Percentiles rank a stretch among this genome's conserved stretches.
Conservation (phyloP, 1,140 invertebrate species). For the Ceratitis capitata region DNA sequence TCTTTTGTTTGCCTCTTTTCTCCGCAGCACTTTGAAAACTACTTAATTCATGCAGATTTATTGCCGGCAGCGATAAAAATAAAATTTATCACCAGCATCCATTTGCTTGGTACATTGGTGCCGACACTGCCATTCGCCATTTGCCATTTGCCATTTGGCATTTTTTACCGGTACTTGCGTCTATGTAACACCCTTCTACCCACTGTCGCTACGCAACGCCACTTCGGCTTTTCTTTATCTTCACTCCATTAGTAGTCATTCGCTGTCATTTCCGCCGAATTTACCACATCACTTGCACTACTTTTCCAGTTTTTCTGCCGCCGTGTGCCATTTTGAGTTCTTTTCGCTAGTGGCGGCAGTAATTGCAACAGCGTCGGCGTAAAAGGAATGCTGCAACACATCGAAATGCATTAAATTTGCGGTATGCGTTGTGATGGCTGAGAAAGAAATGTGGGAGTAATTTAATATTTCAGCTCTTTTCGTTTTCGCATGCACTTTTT, state of each 20-base stretch:
- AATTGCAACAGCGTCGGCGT: background rate
- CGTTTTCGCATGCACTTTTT: too few relatives aligned
- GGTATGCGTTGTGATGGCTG: background rate
- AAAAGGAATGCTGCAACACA: background rate
- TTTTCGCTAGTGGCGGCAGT: background rate
- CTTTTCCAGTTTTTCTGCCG: background rate
- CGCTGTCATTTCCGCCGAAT: conserved; percentile 6
- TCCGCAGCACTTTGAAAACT: conserved; percentile 26
- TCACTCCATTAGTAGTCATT: background rate
- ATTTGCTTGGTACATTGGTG: conserved; percentile 2
- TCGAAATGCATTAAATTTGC: conserved; percentile 10
- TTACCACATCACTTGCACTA: background rate
- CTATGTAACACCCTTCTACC: background rate
- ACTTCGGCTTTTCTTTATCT: background rate
- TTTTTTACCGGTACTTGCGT: too few relatives aligned
- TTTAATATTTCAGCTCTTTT: background rate
- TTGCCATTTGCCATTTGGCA: too few relatives aligned
- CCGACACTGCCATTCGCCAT: background rate
- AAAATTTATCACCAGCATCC: conserved; percentile 35
- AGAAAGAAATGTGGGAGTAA: background rate
- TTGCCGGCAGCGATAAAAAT: conserved; percentile 30
- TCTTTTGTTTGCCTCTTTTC: background rate
- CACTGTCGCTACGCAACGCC: background rate
- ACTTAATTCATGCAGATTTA: conserved; percentile 37
- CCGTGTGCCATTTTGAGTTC: background rate